Percentiles rank a stretch among this genome's conserved stretches.
phyloP scores from a whole-genome alignment of 2,113 vertebrate genomes.

The Orientallactaga bullata region DNA sequence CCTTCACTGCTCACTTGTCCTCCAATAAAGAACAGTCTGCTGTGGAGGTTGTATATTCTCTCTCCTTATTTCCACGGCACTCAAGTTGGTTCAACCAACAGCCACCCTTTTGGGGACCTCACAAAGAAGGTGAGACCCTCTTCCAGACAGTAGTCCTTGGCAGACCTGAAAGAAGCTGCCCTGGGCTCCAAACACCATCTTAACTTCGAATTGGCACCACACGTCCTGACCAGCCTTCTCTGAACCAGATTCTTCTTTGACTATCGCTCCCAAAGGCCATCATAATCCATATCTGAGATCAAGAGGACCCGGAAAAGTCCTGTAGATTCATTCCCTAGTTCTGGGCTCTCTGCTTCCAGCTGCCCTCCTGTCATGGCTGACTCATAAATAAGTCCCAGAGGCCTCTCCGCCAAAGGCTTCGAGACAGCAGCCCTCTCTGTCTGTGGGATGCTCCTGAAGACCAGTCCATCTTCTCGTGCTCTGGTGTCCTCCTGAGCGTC shows the following conservation, averaged over 20 bases:
- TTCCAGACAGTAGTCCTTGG: neutral
- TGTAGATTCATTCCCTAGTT: neutral
- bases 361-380: neutral
- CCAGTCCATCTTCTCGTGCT: neutral
- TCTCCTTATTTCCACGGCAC: too few species aligned
- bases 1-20: too few species aligned
- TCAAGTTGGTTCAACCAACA: too few species aligned
- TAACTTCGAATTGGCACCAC: neutral
- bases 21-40: too few species aligned
- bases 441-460: neutral
- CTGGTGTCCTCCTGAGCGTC: neutral
- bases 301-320: neutral
- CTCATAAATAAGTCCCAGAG: neutral
- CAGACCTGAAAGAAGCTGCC: neutral
- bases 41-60: too few species aligned
- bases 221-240: constrained; percentile 33
- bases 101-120: neutral
- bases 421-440: neutral
- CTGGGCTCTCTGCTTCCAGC: neutral
- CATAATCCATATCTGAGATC: neutral
- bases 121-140: neutral
- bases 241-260: neutral
- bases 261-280: neutral
- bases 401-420: neutral
- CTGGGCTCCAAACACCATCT: neutral